phyloP scores from a whole-genome alignment of 2,888 invertebrate species.

The Drosophila prolongata region DNA sequence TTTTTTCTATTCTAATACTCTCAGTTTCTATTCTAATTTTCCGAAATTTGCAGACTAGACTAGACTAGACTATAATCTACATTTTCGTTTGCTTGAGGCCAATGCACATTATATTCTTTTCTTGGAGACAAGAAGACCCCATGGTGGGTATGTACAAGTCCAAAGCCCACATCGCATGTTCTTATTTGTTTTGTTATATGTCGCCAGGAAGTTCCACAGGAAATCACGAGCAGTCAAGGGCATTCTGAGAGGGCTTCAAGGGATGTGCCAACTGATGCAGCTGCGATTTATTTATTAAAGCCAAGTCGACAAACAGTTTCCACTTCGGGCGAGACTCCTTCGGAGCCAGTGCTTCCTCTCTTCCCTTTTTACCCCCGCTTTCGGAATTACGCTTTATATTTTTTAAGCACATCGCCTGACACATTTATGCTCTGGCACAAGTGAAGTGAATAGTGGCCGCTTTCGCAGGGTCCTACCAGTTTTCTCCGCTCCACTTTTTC shows the following conservation, averaged over 20 bases:
- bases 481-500: constrained; percentile 3
- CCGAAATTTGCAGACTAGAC: no score
- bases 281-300: constrained; percentile 74
- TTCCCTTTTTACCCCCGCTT: constrained; percentile 3
- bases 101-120: neutral
- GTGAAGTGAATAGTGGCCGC: constrained; percentile 63
- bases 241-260: constrained; percentile 55
- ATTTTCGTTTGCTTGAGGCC: neutral
- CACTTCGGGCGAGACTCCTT: constrained; percentile 4
- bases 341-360: constrained; percentile 16
- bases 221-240: constrained; percentile 63
- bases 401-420: constrained; percentile 69
- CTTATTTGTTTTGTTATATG: constrained; percentile 61
- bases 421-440: constrained; percentile 59
- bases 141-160: constrained; percentile 13
- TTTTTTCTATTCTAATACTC: no score
- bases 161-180: neutral
- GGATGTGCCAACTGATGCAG: constrained; percentile 60
- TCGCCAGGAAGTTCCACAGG: constrained; percentile 57
- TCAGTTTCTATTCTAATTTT: no score
- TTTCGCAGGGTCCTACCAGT: constrained; percentile 3
- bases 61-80: no score
- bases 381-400: constrained; percentile 48
- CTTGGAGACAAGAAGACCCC: no score
- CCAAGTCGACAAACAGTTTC: constrained; percentile 34